Percentiles rank a stretch among this genome's conserved stretches.
phyloP scores from a whole-genome alignment of 2,797 vertebrate species.

The Eulemur albifrons region DNA sequence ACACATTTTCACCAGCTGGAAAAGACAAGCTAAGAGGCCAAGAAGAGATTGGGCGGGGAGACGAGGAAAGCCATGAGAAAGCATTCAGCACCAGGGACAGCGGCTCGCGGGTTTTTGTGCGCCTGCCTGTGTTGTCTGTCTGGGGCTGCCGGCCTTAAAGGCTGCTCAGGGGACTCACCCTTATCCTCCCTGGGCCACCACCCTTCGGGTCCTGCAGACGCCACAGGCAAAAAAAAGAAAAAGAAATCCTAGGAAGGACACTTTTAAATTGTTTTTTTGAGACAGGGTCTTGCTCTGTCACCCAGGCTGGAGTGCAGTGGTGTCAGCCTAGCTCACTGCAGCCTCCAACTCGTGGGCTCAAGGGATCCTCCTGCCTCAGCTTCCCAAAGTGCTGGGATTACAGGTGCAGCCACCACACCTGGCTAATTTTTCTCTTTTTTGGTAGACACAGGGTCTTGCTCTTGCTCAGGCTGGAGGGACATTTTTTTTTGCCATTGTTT shows the following conservation, averaged over 20 bases:
- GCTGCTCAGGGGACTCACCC: rapidly evolving
- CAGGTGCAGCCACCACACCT: background rate
- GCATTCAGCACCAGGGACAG: constrained; percentile 73
- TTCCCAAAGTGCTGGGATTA: background rate
- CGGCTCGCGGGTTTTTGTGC: rapidly evolving
- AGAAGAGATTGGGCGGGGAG: background rate
- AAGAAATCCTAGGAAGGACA: background rate
- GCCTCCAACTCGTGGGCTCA: background rate
- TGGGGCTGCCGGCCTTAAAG: background rate
- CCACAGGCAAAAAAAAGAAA: too few species aligned
- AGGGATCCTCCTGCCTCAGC: background rate
- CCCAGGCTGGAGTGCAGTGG: background rate
- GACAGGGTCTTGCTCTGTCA: background rate
- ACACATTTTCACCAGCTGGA: background rate
- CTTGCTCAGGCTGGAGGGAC: background rate
- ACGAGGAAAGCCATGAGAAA: rapidly evolving
- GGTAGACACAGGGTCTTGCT: background rate
- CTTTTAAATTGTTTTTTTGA: background rate
- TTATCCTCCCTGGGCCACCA: too few species aligned
- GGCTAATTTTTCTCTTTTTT: background rate
- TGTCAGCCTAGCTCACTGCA: background rate
- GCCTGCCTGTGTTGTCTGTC: background rate
- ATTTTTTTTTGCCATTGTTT: background rate
- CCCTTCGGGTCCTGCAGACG: background rate
- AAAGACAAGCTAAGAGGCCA: background rate